Percentiles rank a stretch among this genome's conserved stretches.
Evolutionary conservation across 2,113 vertebrate species (phyloP).

Genomic region (Azemiops feae): DNA sequence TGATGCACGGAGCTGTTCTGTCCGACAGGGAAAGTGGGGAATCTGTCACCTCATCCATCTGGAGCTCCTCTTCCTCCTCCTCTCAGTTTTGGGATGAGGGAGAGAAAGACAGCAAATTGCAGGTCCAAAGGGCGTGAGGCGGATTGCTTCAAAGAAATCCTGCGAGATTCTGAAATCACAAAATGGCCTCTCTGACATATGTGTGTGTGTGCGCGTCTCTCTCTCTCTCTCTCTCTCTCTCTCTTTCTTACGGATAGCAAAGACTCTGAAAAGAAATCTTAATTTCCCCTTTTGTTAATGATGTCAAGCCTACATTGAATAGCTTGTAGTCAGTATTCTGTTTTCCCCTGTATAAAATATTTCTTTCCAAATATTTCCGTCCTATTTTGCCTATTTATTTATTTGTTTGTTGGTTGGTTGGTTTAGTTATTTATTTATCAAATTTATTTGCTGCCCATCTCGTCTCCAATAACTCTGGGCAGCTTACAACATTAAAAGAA

Average conservation of each 20-base stretch:
- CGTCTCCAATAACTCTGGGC: too few species aligned
- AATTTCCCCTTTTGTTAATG: neutral
- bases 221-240: too few species aligned
- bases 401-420: too few species aligned
- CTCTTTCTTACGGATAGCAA: neutral
- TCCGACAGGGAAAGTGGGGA: neutral
- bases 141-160: neutral
- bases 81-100: neutral
- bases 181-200: neutral
- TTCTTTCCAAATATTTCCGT: neutral
- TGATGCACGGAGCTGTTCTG: neutral
- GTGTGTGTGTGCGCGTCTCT: neutral
- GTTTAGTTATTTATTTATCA: neutral
- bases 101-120: too few species aligned
- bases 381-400: neutral
- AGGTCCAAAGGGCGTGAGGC: fast-evolving
- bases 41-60: neutral
- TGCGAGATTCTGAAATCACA: neutral
- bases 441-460: too few species aligned
- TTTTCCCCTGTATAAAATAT: neutral
- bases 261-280: neutral
- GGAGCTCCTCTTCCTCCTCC: neutral
- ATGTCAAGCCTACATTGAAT: neutral
- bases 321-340: neutral
- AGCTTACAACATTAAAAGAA: neutral